Evolutionary conservation across 2,113 vertebrate genomes (phyloP), one percentile per base, ranked within the genome.

Genomic region (Eulacestoma nigropectus): DNA sequence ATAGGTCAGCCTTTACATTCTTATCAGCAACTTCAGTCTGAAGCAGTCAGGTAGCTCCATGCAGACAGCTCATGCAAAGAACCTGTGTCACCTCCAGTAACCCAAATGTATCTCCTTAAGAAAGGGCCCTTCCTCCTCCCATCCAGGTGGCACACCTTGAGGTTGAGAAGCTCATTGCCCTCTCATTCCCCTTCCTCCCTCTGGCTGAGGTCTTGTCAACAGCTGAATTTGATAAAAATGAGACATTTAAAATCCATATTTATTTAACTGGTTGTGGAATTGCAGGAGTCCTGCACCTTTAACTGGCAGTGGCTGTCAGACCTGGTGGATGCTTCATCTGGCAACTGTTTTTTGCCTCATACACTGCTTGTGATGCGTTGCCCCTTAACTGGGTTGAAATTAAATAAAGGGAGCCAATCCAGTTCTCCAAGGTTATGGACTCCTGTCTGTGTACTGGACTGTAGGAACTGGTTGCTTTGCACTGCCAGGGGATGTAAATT

Each of bases 331-430:
- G 3, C 59, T 91, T 95, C 67, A 72, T 46, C 80, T 82, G 77
- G 49, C 44, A 90, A 53, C 53, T 42, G 63, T 2, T 81, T 84
- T 87, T 83, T 84, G 44, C 83, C 44, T 93, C 10, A 2, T 50
- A 47, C 59, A 32, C 50, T 79, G 68, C 60, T 91, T 2, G 0
- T 46, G 72, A 86, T 69, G 37, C 68, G 50, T 64, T 92, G 72
- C 81, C 72, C 68, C 79, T 90, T 89, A 95, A 95, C 68, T 78
- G 82, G 59, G 56, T 42, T 95, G 89, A 93, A 95, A 96, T 93
- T 47, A 94, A 79, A 70, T 53, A 42, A 92, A 73, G 2, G 0
- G 67, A 83, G 87, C 82, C 44, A 82, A 42, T 94, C 9, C 49
- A 75, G 4, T 95, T 87, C 41, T 84, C 69, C 60, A 52, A 83